Conservation (phyloP, 2,113 vertebrate species). For the Cranoglanis bouderius region DNA sequence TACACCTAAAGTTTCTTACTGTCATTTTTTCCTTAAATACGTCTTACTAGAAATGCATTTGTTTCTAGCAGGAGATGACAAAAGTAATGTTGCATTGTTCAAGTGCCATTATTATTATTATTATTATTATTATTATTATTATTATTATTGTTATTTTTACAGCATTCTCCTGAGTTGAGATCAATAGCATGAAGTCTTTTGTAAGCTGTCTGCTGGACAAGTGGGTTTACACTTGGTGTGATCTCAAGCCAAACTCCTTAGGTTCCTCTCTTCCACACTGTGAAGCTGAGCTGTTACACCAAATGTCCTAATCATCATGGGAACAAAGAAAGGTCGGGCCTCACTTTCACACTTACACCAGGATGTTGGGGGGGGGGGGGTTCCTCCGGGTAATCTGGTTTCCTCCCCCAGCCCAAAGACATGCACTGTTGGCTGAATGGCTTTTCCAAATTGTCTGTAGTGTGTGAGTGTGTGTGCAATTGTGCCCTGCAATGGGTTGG, state of each 20-base stretch:
- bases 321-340: background rate
- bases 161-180: constrained; percentile 1
- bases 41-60: background rate
- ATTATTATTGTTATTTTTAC: background rate
- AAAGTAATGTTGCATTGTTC: background rate
- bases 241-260: background rate
- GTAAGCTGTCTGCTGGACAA: background rate
- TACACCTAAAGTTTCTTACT: background rate
- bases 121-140: background rate
- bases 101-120: background rate
- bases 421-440: no score
- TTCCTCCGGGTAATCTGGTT: no score
- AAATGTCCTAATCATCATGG: background rate
- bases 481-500: no score
- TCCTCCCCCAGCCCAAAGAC: no score
- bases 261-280: background rate
- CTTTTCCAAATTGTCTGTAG: no score
- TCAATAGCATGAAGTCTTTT: background rate
- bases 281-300: background rate
- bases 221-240: background rate
- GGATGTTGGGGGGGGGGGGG: no score
- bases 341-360: background rate
- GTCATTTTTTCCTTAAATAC: background rate
- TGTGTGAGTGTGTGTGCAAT: no score
- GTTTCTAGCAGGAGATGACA: background rate